These are phyloP conservation scores for Falcaria lacertinaria DNA, from an alignment of 2,888 invertebrate genomes.

Conservation along the genomic window DNA sequence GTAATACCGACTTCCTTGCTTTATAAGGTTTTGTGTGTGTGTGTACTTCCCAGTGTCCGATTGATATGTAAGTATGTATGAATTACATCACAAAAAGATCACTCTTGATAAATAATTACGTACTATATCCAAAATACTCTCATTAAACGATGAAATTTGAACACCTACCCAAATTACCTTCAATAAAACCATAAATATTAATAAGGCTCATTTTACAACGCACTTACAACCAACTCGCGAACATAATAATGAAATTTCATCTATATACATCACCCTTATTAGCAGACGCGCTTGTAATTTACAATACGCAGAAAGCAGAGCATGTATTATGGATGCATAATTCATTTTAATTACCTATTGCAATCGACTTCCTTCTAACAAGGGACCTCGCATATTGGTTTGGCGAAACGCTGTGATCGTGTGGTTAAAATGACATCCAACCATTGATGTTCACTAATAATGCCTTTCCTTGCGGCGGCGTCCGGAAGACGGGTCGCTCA, in stretches of 20 bases:
- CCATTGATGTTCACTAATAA: too few species aligned
- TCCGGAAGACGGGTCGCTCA: too few species aligned
- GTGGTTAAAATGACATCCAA: too few species aligned
- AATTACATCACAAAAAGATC: too few species aligned
- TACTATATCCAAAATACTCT: background rate
- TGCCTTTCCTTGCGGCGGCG: too few species aligned
- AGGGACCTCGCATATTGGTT: background rate
- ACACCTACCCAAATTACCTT: background rate
- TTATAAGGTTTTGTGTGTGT: too few species aligned
- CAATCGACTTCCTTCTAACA: background rate
- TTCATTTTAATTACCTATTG: slow-evolving; percentile 13
- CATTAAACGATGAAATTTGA: background rate
- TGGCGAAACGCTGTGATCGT: slow-evolving; percentile 24
- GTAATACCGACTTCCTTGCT: too few species aligned
- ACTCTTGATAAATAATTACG: too few species aligned
- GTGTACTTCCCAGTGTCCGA: too few species aligned
- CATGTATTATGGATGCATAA: slow-evolving; percentile 6
- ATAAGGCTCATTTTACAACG: background rate
- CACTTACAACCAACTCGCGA: background rate
- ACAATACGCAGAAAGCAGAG: slow-evolving; percentile 3
- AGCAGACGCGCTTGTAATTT: slow-evolving; percentile 1
- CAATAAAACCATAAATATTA: background rate
- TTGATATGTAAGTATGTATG: too few species aligned
- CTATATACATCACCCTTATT: background rate
- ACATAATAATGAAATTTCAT: background rate